A percentile compares a stretch with the other conserved stretches of the same genome.
These are phyloP conservation scores for Nothocercus nigrocapillus DNA, from an alignment of 2,113 vertebrate genomes.

Conservation along the genomic window DNA sequence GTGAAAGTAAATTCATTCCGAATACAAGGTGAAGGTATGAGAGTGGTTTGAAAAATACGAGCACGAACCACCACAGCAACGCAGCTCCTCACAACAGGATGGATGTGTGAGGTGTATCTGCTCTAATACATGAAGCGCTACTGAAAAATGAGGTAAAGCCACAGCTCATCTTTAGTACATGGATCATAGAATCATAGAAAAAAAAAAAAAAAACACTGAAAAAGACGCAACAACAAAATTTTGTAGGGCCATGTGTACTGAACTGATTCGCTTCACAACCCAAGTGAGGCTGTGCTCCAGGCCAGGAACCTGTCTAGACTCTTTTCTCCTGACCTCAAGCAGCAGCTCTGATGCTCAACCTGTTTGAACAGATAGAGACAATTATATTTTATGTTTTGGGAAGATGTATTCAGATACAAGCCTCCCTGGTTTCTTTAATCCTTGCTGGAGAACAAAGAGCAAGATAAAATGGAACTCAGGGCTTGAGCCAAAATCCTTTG, in stretches of 20 bases:
- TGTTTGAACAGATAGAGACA: not conserved
- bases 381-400: conserved; percentile 33
- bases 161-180: not conserved
- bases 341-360: not conserved
- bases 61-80: not conserved
- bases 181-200: no score
- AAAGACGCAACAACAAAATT: not conserved
- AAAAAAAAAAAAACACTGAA: not conserved
- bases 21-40: not conserved
- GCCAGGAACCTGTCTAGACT: not conserved
- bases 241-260: not conserved
- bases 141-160: not conserved
- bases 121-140: not conserved
- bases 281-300: not conserved
- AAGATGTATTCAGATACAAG: not conserved
- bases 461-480: conserved; percentile 39
- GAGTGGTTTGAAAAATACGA: not conserved
- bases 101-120: not conserved
- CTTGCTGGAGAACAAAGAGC: conserved; percentile 37
- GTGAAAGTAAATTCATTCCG: not conserved
- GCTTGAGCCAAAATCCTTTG: conserved; percentile 56
- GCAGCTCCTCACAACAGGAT: not conserved
- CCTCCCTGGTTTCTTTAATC: conserved; percentile 45
- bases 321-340: not conserved
- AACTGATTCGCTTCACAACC: not conserved